A percentile compares a stretch with the other conserved stretches of the same genome.
These are phyloP conservation scores for Julus scandinavius DNA, from an alignment of 2,888 invertebrate genomes.

Conservation along the genomic window DNA sequence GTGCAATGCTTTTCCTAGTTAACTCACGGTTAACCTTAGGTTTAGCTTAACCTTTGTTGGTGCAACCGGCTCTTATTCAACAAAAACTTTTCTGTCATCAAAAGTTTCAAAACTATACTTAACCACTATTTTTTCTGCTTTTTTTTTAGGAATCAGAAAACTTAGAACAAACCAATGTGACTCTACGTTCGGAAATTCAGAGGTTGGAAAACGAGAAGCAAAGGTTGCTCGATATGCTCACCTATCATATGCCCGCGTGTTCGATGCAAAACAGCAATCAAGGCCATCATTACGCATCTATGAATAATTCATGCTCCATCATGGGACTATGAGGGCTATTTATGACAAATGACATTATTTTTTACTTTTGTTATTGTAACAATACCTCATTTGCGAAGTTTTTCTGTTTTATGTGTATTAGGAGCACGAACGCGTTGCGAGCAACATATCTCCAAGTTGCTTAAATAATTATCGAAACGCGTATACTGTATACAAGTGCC, in stretches of 20 bases:
- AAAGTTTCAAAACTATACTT: too few relatives aligned
- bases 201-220: constrained; percentile 82
- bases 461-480: neutral
- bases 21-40: too few relatives aligned
- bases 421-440: neutral
- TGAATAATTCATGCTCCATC: constrained; percentile 47
- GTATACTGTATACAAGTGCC: constrained; percentile 13
- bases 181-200: constrained; percentile 84
- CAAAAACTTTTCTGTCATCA: too few relatives aligned
- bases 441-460: neutral
- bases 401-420: constrained; percentile 33
- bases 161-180: constrained; percentile 84
- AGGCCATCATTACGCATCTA: constrained; percentile 40
- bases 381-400: constrained; percentile 1
- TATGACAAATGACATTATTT: constrained; percentile 44
- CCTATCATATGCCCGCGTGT: constrained; percentile 56
- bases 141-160: constrained; percentile 78
- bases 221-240: constrained; percentile 68
- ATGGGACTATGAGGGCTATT: constrained; percentile 50
- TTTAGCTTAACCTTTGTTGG: too few relatives aligned
- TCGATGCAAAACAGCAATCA: constrained; percentile 54
- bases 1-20: too few relatives aligned
- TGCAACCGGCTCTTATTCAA: too few relatives aligned
- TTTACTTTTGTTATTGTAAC: constrained; percentile 46
- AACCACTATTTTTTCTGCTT: too few relatives aligned